A percentile compares a stretch with the other conserved stretches of the same genome.
Conservation (phyloP, 1,140 invertebrate species). For the Aphaenogaster rudis region DNA sequence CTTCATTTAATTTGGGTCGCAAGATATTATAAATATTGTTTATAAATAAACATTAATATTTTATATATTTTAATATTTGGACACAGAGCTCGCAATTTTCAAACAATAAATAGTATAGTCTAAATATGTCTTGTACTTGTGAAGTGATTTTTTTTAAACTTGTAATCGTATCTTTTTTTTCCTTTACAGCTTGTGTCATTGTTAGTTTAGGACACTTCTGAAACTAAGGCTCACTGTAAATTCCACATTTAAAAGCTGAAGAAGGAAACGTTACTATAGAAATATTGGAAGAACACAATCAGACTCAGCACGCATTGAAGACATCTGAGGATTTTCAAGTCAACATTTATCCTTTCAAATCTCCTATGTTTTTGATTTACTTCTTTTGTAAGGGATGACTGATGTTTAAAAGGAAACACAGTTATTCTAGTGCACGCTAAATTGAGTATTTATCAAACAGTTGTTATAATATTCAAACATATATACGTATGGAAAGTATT, state of each 20-base stretch:
- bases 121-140: neutral
- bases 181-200: constrained; percentile 93
- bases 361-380: constrained; percentile 84
- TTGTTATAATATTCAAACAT: constrained; percentile 78
- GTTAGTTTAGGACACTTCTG: constrained; percentile 91
- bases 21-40: neutral
- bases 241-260: constrained; percentile 88
- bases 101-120: neutral
- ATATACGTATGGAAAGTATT: constrained; percentile 80
- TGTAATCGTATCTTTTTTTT: constrained; percentile 70
- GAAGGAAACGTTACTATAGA: constrained; percentile 85
- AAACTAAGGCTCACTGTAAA: constrained; percentile 86
- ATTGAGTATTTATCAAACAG: constrained; percentile 80
- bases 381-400: constrained; percentile 84
- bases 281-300: constrained; percentile 89
- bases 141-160: neutral
- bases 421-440: constrained; percentile 79
- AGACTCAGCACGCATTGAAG: constrained; percentile 96
- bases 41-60: neutral
- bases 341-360: constrained; percentile 85
- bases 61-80: constrained; percentile 16
- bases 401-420: constrained; percentile 81
- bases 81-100: neutral
- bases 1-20: constrained; percentile 4
- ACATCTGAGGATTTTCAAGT: constrained; percentile 94